Conservation (phyloP, 30 jellyfish, hydroid and myxozoan genomes). For the Aurelia aurita region DNA sequence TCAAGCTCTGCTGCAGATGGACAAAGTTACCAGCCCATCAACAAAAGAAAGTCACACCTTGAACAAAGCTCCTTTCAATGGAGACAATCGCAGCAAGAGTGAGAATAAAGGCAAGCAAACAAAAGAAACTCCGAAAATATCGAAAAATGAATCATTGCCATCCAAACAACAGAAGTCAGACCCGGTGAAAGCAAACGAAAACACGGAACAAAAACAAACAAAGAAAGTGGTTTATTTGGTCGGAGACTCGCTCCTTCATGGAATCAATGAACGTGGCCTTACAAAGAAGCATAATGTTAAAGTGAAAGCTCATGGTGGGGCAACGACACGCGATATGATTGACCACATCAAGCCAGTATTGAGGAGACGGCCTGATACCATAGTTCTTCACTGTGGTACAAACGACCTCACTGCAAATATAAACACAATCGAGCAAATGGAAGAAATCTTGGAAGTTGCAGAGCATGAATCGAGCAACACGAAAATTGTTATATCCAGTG, state of each 20-base stretch:
- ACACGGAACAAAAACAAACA: constrained; percentile 11
- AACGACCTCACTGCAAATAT: neutral
- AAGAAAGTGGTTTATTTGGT: constrained; percentile 32
- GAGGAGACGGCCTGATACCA: constrained; percentile 43
- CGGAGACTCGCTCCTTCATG: constrained; percentile 54
- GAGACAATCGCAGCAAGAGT: constrained; percentile 24
- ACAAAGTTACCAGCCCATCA: constrained; percentile 24
- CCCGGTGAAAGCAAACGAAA: constrained; percentile 17
- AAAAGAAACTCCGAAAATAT: constrained; percentile 2
- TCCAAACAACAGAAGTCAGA: constrained; percentile 21
- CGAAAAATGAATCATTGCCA: constrained; percentile 28
- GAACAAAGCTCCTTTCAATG: constrained; percentile 37
- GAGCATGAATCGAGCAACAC: constrained; percentile 19
- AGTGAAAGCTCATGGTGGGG: constrained; percentile 52
- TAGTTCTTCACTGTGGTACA: no score
- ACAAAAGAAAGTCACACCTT: constrained; percentile 28
- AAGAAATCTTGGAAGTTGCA: constrained; percentile 44
- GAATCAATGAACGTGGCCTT: constrained; percentile 54
- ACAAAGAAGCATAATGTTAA: constrained; percentile 24
- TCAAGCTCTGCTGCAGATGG: constrained; percentile 48
- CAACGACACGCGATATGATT: constrained; percentile 33
- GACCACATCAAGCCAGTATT: constrained; percentile 38
- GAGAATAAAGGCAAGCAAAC: constrained; percentile 15
- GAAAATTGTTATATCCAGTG: constrained; percentile 20
- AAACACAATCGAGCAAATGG: constrained; percentile 25